Conservation (phyloP, 2,797 vertebrate species). For the Zalophus californianus region DNA sequence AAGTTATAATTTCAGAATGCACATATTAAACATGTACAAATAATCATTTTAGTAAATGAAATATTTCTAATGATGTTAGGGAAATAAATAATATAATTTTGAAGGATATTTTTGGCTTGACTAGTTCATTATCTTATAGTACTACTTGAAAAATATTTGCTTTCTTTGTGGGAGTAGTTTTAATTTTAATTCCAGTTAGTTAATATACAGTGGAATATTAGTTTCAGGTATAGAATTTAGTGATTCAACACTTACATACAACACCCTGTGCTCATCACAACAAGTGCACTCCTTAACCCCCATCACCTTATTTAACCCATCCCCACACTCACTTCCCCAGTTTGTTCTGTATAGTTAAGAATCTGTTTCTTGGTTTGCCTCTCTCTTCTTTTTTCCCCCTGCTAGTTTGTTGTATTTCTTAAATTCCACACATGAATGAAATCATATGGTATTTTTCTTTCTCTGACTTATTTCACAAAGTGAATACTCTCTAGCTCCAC, state of each 20-base stretch:
- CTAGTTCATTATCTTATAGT: neutral
- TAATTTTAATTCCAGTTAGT: neutral
- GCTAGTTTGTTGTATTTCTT: neutral
- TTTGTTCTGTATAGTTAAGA: neutral
- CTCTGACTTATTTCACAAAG: neutral
- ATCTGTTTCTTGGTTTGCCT: neutral
- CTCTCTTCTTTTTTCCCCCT: neutral
- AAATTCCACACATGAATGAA: neutral
- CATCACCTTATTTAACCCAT: neutral
- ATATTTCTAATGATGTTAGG: neutral
- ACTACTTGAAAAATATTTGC: neutral
- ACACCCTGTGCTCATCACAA: neutral
- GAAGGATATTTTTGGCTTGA: neutral
- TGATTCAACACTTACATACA: neutral
- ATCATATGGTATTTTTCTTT: neutral
- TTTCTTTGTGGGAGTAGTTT: neutral
- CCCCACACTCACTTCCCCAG: neutral
- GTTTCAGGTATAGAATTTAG: neutral
- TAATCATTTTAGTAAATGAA: neutral
- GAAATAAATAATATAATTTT: neutral
- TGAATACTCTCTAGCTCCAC: neutral
- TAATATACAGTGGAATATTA: neutral
- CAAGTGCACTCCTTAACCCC: neutral
- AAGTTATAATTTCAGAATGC: neutral
- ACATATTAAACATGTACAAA: neutral